Evolutionary conservation across 2,888 invertebrate genomes (phyloP).

Genomic region (Halocaridina rubra): DNA sequence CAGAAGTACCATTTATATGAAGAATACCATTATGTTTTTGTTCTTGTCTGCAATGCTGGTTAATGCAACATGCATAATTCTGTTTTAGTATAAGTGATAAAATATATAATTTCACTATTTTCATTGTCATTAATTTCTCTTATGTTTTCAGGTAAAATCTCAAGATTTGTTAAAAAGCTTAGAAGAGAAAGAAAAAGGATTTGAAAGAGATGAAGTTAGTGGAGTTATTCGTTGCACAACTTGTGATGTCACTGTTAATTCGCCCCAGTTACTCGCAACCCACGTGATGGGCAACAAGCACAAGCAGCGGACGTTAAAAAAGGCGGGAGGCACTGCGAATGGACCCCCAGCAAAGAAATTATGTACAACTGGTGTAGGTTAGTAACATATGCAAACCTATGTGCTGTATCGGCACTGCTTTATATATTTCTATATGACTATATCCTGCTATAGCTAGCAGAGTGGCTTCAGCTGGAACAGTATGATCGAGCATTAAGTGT

Average conservation of each 20-base stretch:
- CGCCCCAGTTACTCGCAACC: constrained; percentile 66
- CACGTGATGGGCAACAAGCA: constrained; percentile 65
- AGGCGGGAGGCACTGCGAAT: background rate
- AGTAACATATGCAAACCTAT: no score
- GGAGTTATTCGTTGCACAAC: constrained; percentile 63
- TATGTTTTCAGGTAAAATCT: constrained; percentile 53
- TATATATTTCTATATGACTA: no score
- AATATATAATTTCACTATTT: background rate
- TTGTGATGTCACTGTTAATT: constrained; percentile 66
- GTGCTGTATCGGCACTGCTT: no score
- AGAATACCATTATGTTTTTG: no score
- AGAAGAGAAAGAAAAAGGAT: constrained; percentile 56
- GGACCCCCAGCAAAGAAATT: constrained; percentile 49
- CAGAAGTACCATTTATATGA: no score
- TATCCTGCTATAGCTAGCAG: no score
- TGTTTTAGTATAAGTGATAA: background rate
- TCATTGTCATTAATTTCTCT: background rate
- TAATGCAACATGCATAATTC: no score
- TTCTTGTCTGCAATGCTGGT: no score
- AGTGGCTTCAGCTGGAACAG: no score
- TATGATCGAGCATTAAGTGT: no score
- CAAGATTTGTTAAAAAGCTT: constrained; percentile 52
- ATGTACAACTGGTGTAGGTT: constrained; percentile 23
- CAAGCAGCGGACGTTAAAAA: constrained; percentile 42
- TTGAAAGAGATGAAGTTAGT: constrained; percentile 59